Evolutionary conservation across 2,797 vertebrate genomes (phyloP).

Genomic region (Characodon lateralis): DNA sequence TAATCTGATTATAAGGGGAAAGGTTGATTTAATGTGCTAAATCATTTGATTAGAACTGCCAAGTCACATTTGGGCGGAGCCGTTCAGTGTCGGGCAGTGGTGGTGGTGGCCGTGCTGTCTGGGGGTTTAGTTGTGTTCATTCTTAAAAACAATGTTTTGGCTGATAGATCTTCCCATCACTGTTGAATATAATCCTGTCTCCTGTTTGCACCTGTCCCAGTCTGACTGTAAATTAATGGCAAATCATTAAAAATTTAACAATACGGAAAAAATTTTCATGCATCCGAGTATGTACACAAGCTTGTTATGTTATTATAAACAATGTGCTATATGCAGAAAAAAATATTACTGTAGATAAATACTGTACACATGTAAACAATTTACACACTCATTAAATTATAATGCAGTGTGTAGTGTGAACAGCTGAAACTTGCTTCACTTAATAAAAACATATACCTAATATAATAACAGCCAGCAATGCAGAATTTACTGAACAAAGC

Average conservation of each 20-base stretch:
- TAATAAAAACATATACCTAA: neutral
- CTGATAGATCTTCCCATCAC: conserved; percentile 16
- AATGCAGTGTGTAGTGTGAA: neutral
- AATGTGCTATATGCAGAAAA: neutral
- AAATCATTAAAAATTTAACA: conserved; percentile 1
- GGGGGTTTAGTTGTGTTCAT: conserved; percentile 46
- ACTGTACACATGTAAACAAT: neutral
- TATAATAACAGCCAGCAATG: neutral
- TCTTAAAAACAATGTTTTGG: conserved; percentile 39
- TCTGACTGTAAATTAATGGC: conserved; percentile 6
- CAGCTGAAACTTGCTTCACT: neutral
- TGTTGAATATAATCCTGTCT: conserved; percentile 15
- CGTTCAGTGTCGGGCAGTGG: conserved; percentile 60
- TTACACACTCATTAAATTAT: neutral
- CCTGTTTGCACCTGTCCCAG: conserved; percentile 10
- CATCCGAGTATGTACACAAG: neutral
- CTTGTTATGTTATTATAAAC: neutral
- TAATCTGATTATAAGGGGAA: conserved; percentile 77
- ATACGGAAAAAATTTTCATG: neutral
- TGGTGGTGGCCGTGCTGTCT: conserved; percentile 43
- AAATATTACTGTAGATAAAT: neutral
- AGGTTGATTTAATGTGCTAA: conserved; percentile 78
- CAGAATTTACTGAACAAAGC: neutral
- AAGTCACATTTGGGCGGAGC: conserved; percentile 76
- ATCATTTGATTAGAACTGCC: conserved; percentile 81